phyloP scores from a whole-genome alignment of 2,113 vertebrate genomes.

The Laterallus jamaicensis region DNA sequence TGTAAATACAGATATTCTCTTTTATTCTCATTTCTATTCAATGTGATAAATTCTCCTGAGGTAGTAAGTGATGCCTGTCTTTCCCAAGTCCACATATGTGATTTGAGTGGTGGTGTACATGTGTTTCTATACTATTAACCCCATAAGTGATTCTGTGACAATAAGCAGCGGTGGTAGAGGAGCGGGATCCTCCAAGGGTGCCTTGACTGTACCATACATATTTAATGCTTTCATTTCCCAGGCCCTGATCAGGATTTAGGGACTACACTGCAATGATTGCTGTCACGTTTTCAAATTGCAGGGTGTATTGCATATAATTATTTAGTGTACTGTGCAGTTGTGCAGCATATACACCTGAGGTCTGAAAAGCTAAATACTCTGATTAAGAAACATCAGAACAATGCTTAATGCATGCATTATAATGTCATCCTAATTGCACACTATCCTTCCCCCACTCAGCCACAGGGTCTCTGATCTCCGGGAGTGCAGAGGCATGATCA shows the following conservation, averaged over 20 bases:
- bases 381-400: background rate
- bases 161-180: background rate
- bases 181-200: rapidly evolving
- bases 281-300: background rate
- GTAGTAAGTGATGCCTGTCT: background rate
- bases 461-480: background rate
- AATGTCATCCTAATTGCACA: rapidly evolving
- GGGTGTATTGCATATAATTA: background rate
- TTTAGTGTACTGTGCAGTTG: background rate
- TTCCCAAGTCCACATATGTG: rapidly evolving
- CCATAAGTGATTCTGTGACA: background rate
- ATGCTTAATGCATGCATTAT: background rate
- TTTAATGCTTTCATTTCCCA: background rate
- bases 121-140: rapidly evolving
- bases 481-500: background rate
- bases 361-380: background rate
- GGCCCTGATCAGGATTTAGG: too few species aligned
- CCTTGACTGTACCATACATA: rapidly evolving
- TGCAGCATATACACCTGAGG: rapidly evolving
- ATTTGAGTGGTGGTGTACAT: background rate
- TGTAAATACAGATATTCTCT: background rate
- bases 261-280: rapidly evolving
- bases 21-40: background rate
- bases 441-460: background rate
- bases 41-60: background rate